phyloP scores from a whole-genome alignment of 2,888 invertebrate genomes.

The Drosophila flavopinicola region DNA sequence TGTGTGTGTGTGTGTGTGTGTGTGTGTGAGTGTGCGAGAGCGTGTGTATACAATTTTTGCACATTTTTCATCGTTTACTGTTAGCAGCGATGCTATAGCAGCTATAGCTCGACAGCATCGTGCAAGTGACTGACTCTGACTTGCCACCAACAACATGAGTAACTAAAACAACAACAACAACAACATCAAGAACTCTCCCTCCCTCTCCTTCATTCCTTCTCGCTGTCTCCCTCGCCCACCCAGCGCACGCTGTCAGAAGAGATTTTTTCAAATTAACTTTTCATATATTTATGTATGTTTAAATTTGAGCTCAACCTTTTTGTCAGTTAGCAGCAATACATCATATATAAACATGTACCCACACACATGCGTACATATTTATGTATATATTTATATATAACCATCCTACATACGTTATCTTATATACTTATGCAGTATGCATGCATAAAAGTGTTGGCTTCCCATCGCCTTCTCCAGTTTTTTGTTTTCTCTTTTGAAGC shows the following conservation, averaged over 20 bases:
- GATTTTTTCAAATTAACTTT: constrained; percentile 80
- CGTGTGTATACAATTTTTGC: constrained; percentile 35
- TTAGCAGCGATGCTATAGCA: constrained; percentile 45
- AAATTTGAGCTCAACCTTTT: constrained; percentile 59
- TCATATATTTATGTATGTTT: constrained; percentile 75
- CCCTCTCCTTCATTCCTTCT: constrained; percentile 7
- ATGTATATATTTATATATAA: background rate
- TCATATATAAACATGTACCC: constrained; percentile 13
- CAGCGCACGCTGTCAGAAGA: constrained; percentile 71
- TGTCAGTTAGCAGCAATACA: constrained; percentile 49
- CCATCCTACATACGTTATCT: constrained; percentile 9
- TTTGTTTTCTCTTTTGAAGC: constrained; percentile 41
- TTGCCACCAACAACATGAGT: constrained; percentile 43
- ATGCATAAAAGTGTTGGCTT: constrained; percentile 28
- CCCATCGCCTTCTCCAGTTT: constrained; percentile 47
- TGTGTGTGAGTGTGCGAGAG: constrained; percentile 9
- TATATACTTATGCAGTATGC: constrained; percentile 9
- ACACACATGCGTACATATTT: constrained; percentile 1
- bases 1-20: background rate
- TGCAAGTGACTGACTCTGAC: constrained; percentile 75
- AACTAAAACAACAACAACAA: constrained; percentile 39
- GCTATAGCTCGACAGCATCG: constrained; percentile 67
- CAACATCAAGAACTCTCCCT: constrained; percentile 16
- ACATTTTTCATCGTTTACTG: constrained; percentile 76
- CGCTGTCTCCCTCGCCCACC: constrained; percentile 3